Evolutionary conservation across 2,888 invertebrate genomes (phyloP).

Genomic region (Plutella xylostella): DNA sequence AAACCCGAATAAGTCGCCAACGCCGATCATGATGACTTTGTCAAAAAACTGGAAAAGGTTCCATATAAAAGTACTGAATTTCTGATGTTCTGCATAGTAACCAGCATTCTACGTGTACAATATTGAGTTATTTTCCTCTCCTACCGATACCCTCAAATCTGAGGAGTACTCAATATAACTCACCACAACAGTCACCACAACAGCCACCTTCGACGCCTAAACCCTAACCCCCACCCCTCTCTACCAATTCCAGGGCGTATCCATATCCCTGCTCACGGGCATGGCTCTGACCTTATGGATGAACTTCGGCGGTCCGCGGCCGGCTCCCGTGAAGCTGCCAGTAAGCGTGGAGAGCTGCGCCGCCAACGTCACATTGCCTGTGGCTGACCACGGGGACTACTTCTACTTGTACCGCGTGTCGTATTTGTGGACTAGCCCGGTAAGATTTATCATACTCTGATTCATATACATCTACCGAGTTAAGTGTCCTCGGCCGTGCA

Average conservation of each 20-base stretch:
- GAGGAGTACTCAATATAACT: too few species aligned
- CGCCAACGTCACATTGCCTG: conserved; percentile 30
- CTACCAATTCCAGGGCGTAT: conserved; percentile 71
- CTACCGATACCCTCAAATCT: too few species aligned
- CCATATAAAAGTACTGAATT: too few species aligned
- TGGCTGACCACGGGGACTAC: conserved; percentile 38
- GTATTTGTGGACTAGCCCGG: conserved; percentile 77
- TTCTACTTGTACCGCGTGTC: conserved; percentile 79
- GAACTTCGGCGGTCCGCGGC: conserved; percentile 85
- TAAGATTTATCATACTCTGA: conserved; percentile 25
- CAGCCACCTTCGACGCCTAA: background rate
- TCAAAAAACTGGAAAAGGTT: too few species aligned
- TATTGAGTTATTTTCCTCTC: too few species aligned
- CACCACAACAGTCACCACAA: too few species aligned
- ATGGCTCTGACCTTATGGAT: conserved; percentile 82
- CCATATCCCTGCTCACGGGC: conserved; percentile 73
- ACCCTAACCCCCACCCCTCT: background rate
- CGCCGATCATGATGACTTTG: too few species aligned
- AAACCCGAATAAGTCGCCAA: too few species aligned
- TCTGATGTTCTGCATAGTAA: too few species aligned
- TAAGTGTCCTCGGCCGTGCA: too few species aligned
- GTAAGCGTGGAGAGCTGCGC: conserved; percentile 71
- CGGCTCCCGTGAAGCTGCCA: conserved; percentile 66
- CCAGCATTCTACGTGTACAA: too few species aligned
- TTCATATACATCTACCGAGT: background rate